phyloP scores from a whole-genome alignment of 2,888 invertebrate species.

The Exocentrus adspersus region DNA sequence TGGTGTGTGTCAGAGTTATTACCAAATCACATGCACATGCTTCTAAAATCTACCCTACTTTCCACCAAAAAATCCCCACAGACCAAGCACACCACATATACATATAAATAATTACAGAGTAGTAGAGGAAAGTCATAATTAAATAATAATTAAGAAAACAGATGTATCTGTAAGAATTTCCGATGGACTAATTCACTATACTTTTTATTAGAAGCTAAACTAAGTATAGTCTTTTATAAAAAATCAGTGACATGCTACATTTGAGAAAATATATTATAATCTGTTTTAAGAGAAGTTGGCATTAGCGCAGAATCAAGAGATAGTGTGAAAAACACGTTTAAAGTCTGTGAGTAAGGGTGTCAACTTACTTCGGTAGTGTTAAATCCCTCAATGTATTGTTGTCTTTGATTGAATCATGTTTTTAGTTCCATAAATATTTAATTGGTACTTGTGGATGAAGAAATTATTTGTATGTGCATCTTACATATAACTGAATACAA shows the following conservation, averaged over 20 bases:
- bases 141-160: not conserved
- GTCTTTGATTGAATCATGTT: slow-evolving; percentile 56
- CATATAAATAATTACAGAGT: no score
- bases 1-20: slow-evolving; percentile 38
- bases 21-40: slow-evolving; percentile 52
- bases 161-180: slow-evolving; percentile 26
- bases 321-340: slow-evolving; percentile 49
- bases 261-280: slow-evolving; percentile 18
- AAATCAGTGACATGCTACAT: slow-evolving; percentile 25
- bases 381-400: slow-evolving; percentile 58
- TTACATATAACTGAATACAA: not conserved
- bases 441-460: slow-evolving; percentile 25
- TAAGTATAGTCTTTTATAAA: slow-evolving; percentile 11
- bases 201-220: slow-evolving; percentile 21
- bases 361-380: slow-evolving; percentile 62
- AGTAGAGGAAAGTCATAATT: no score
- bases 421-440: slow-evolving; percentile 31
- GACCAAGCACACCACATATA: slow-evolving; percentile 7
- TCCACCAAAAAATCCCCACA: slow-evolving; percentile 22
- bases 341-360: slow-evolving; percentile 57
- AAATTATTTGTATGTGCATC: slow-evolving; percentile 18
- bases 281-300: slow-evolving; percentile 32
- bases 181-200: slow-evolving; percentile 25
- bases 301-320: slow-evolving; percentile 32
- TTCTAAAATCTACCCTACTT: slow-evolving; percentile 38